These are phyloP conservation scores for Corbicula japonica DNA, from an alignment of 2,888 invertebrate species.

Conservation along the genomic window DNA sequence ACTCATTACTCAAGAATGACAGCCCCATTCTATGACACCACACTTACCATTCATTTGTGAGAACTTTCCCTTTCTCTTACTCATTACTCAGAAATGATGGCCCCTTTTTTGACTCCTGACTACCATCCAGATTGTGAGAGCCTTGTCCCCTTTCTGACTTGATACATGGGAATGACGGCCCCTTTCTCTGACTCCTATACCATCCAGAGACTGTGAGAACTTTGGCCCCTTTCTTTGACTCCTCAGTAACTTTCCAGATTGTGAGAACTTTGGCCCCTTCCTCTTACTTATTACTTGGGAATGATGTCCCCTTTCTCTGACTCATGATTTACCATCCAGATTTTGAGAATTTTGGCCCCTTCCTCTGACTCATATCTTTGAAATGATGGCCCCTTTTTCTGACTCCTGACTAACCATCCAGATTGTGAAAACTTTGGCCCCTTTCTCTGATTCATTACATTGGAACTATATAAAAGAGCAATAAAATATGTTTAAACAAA, in stretches of 20 bases:
- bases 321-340: slow-evolving; percentile 90
- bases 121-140: slow-evolving; percentile 92
- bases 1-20: slow-evolving; percentile 89
- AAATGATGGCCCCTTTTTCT: too few species aligned
- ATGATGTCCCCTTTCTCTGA: too few species aligned
- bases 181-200: slow-evolving; percentile 89
- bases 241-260: slow-evolving; percentile 90
- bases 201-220: too few species aligned
- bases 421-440: slow-evolving; percentile 92
- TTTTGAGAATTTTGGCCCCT: slow-evolving; percentile 92
- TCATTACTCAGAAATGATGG: too few species aligned
- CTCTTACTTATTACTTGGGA: too few species aligned
- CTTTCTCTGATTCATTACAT: too few species aligned
- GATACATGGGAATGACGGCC: slow-evolving; percentile 92
- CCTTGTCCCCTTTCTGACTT: slow-evolving; percentile 90
- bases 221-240: too few species aligned
- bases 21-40: slow-evolving; percentile 92
- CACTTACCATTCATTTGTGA: slow-evolving; percentile 97
- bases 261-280: slow-evolving; percentile 93
- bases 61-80: too few species aligned
- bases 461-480: too few species aligned
- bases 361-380: slow-evolving; percentile 88
- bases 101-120: slow-evolving; percentile 23
- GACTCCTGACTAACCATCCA: slow-evolving; percentile 90
- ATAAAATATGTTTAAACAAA: background rate